A percentile compares a stretch with the other conserved stretches of the same genome.
These are phyloP conservation scores for Petrocephalus sullivani DNA, from an alignment of 2,797 vertebrate genomes.

Conservation along the genomic window DNA sequence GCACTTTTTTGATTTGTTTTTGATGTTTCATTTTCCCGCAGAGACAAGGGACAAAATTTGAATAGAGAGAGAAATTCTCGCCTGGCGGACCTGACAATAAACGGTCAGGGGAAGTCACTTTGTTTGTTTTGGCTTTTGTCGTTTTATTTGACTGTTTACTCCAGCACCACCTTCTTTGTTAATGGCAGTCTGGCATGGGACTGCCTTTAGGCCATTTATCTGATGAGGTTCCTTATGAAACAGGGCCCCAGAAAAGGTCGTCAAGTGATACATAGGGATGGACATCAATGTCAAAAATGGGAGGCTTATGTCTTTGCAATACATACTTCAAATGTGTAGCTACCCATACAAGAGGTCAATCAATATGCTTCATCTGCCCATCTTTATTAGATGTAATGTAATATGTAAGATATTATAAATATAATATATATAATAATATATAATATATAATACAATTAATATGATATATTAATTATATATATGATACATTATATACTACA, in stretches of 20 bases:
- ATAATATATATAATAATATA: too few species aligned
- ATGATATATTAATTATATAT: too few species aligned
- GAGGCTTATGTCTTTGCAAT: neutral
- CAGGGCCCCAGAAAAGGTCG: neutral
- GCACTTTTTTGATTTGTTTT: neutral
- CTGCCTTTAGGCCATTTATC: neutral
- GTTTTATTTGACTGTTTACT: too few species aligned
- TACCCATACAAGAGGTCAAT: neutral
- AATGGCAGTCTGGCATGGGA: too few species aligned
- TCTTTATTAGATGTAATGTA: neutral
- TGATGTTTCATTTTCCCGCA: constrained; percentile 19
- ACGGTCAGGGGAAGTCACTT: constrained; percentile 38
- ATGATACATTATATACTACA: too few species aligned
- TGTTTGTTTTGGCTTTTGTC: neutral
- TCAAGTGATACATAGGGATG: neutral
- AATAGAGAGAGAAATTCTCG: constrained; percentile 44
- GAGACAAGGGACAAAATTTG: constrained; percentile 45
- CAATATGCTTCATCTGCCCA: neutral
- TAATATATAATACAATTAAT: too few species aligned
- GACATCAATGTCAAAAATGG: neutral
- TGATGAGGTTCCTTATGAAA: neutral
- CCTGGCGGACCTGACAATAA: constrained; percentile 49
- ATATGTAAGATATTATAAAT: neutral
- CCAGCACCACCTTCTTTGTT: too few species aligned
- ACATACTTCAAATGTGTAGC: neutral